Evolutionary conservation across 2,888 invertebrate genomes (phyloP).

Genomic region (Amorpha juglandis): DNA sequence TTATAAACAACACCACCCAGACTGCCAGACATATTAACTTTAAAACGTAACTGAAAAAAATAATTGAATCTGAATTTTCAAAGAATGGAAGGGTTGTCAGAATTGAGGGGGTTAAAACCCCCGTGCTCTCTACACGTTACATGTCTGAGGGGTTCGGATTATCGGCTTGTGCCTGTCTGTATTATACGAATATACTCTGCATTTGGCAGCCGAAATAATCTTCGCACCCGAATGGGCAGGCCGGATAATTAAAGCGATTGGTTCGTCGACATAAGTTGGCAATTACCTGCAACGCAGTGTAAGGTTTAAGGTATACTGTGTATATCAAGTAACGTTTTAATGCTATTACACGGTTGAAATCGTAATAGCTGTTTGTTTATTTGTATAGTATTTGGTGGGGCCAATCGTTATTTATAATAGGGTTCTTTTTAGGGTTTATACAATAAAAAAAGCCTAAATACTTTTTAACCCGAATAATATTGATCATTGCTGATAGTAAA

Average conservation of each 20-base stretch:
- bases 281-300: slow-evolving; percentile 64
- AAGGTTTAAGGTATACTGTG: slow-evolving; percentile 56
- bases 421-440: too few relatives aligned
- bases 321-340: slow-evolving; percentile 9
- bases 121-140: slow-evolving; percentile 18
- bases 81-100: not conserved
- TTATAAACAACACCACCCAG: not conserved
- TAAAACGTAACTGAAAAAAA: not conserved
- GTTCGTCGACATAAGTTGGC: slow-evolving; percentile 73
- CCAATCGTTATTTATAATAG: too few relatives aligned
- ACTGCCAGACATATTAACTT: not conserved
- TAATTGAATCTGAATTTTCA: not conserved
- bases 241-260: slow-evolving; percentile 70
- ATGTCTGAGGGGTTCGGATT: slow-evolving; percentile 54
- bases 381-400: not conserved
- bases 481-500: too few relatives aligned
- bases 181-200: slow-evolving; percentile 57
- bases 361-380: not conserved
- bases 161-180: slow-evolving; percentile 53
- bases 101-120: not conserved
- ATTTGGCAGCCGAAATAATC: slow-evolving; percentile 74
- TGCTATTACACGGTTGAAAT: not conserved
- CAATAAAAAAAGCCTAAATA: too few relatives aligned
- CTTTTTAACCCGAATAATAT: too few relatives aligned
- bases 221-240: slow-evolving; percentile 64